These are phyloP conservation scores for Pangasius sanitwongsei DNA, from an alignment of 2,797 vertebrate species.

Conservation along the genomic window DNA sequence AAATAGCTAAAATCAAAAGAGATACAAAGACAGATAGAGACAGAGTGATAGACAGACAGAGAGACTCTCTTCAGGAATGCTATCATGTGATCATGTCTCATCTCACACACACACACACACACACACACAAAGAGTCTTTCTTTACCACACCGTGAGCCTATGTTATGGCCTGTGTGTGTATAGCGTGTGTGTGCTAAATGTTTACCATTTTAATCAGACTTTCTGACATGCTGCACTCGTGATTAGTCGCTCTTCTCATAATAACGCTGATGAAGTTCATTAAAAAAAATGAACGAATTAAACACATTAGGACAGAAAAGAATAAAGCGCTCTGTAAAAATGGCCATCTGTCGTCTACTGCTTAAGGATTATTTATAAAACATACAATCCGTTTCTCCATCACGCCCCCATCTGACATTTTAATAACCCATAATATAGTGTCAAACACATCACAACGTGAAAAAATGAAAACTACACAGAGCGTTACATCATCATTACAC, in stretches of 20 bases:
- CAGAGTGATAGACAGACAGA: neutral
- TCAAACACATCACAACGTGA: neutral
- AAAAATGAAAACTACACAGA: neutral
- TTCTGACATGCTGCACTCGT: neutral
- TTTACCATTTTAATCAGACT: neutral
- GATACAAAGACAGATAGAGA: neutral
- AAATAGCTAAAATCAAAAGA: neutral
- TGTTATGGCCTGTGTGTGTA: neutral
- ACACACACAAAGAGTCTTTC: neutral
- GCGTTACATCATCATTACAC: conserved; percentile 3
- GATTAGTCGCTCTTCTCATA: neutral
- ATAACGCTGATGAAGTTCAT: neutral
- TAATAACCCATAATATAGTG: neutral
- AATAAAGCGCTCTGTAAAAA: neutral
- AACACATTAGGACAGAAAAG: neutral
- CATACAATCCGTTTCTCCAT: neutral
- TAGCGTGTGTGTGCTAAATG: neutral
- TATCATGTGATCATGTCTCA: neutral
- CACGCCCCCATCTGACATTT: neutral
- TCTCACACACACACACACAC: neutral
- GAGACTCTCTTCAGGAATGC: neutral
- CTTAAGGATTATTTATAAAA: neutral
- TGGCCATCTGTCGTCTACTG: neutral
- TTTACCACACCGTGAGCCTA: neutral
- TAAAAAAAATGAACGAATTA: neutral